A percentile compares a stretch with the other conserved stretches of the same genome.
phyloP scores from a whole-genome alignment of 2,113 vertebrate species.

The Gopherus evgoodei region DNA sequence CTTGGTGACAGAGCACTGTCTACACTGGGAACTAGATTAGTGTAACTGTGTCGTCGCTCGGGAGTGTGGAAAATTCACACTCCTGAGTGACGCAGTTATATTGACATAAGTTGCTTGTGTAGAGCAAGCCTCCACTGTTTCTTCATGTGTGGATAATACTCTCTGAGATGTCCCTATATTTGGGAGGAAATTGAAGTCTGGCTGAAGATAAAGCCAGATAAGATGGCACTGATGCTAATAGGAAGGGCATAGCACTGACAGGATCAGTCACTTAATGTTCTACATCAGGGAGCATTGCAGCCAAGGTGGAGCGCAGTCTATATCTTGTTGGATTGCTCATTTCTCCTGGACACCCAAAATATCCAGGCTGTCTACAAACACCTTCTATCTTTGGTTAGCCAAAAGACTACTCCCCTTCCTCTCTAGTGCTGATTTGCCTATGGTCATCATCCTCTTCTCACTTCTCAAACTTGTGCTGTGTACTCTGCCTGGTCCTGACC shows the following conservation, averaged over 20 bases:
- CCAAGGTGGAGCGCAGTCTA: neutral
- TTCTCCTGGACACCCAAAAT: neutral
- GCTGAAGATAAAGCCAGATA: neutral
- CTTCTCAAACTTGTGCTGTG: neutral
- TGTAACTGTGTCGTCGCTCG: neutral
- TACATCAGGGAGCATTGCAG: neutral
- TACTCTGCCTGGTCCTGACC: neutral
- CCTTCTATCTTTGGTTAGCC: neutral
- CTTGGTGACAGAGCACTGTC: neutral
- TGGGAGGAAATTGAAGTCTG: neutral
- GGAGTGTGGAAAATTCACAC: neutral
- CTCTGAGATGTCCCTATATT: neutral
- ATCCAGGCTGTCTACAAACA: neutral
- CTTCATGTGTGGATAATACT: neutral
- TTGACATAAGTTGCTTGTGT: neutral
- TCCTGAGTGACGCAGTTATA: neutral
- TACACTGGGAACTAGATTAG: neutral
- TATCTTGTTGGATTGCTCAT: neutral
- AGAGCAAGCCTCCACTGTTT: neutral
- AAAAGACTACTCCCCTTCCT: neutral
- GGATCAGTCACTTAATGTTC: neutral
- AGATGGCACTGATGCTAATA: neutral
- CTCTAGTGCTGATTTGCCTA: rapidly evolving
- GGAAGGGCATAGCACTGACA: neutral
- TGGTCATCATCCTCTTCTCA: neutral